Evolutionary conservation across 2,113 vertebrate genomes (phyloP), one percentile per base, ranked within the genome.

Genomic region (Chaetura pelagica): DNA sequence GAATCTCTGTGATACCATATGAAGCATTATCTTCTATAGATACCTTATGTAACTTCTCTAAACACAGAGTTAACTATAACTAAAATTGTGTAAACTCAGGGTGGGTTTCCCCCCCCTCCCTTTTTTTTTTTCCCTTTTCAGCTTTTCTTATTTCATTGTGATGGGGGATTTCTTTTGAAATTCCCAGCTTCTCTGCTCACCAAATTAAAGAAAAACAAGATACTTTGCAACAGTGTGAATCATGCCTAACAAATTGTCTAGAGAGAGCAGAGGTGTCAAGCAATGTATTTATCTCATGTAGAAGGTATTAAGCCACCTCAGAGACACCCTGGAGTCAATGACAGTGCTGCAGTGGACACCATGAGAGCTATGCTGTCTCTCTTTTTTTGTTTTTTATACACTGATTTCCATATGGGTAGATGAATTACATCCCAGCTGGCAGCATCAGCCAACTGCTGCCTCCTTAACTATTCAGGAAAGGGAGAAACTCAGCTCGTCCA

Each of bases 11-110:
- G 88, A 80, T 52, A 19, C 55, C 68, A 69, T 69, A 68, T 62
- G 59, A 89, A 88, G 18, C 79, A 54, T 78, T 58, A 74, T 84
- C 77, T 95, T 74, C 86, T 87, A 76, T 81, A 74, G 73, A 88
- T 59, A 92, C 49, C 32, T 87, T 68, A 92, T 88, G 63, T 89
- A 94, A 84, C 69, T 73, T 96, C 68, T 67, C 77, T 89, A 96
- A 97, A 95, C 52, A 92, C 6, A 17, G 40, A 85, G 20, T 72
- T 79, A 69, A 51, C 38, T 87, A 40, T 69, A 92, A 97, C 94
- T 89, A 95, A 93, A 84, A 84, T 32, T 15, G 8, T 92, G 66
- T 82, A 93, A 91, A 89, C 38, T 10, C 38, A 38, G 38, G 7
- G 38, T 38, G 38, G 38, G 38, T 38, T 38, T 38, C 10, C 10